These are phyloP conservation scores for Anguilla obscura DNA, from an alignment of 2,797 vertebrate species.

Conservation along the genomic window DNA sequence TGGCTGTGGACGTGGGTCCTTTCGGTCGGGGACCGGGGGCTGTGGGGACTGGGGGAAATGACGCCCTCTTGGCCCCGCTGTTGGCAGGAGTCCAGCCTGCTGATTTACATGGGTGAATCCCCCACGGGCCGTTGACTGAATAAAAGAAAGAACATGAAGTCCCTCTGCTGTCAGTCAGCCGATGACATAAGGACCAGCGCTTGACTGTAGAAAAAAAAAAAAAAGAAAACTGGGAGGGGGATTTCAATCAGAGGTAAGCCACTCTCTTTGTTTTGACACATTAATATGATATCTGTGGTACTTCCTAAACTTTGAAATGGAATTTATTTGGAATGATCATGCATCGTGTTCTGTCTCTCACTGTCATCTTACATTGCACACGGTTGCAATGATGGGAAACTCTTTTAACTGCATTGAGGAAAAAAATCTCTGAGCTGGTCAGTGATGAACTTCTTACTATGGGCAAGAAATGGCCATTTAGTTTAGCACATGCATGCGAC, in stretches of 20 bases:
- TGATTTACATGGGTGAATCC: slow-evolving; percentile 31
- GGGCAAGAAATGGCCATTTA: background rate
- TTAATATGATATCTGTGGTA: background rate
- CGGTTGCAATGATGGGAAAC: background rate
- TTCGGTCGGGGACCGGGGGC: slow-evolving; percentile 10
- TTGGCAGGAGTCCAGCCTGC: slow-evolving; percentile 27
- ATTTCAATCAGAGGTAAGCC: slow-evolving; percentile 26
- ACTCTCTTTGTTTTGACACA: background rate
- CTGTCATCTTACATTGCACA: background rate
- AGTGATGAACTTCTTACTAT: background rate
- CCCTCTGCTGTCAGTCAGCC: slow-evolving; percentile 33
- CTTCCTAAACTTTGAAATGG: background rate
- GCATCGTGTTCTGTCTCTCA: background rate
- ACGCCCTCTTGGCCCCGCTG: background rate
- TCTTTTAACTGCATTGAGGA: background rate
- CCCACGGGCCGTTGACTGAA: slow-evolving; percentile 31
- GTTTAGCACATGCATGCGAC: background rate
- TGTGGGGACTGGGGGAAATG: background rate
- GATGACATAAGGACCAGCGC: slow-evolving; percentile 12
- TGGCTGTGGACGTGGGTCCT: slow-evolving; percentile 21
- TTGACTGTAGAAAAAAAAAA: background rate
- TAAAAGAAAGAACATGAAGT: slow-evolving; percentile 42
- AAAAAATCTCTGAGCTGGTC: background rate
- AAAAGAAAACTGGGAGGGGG: background rate
- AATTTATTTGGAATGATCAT: background rate